Evolutionary conservation across 2,888 invertebrate species (phyloP), one percentile per base, ranked within the genome.

Genomic region (Kuschelorhynchus macadamiae): DNA sequence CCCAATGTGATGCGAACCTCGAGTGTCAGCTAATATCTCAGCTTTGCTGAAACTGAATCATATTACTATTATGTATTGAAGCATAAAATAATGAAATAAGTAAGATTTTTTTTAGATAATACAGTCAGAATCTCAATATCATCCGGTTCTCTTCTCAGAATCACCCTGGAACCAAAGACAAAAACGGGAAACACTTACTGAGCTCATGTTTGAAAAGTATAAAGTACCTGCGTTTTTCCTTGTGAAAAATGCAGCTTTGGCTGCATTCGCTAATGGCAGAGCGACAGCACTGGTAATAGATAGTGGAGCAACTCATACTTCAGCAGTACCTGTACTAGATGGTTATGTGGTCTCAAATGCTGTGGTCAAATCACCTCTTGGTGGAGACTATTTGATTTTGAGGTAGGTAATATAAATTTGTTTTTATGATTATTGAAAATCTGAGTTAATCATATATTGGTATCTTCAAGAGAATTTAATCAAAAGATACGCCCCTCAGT

Each of bases 151-250:
- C 20, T 98, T 99, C 88, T 98, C 98, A 0, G 99, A 99, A 84
- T 95, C 98, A 0, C 95, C 98, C 44, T 98, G 98, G 98, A 98
- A 98, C 74, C 89, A 92, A 1, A 88, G 97, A 61, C 91, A 92
- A 9, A 96, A 97, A 78, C 87, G 99, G 14, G 99, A 99, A 85
- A 95, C 94, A 81, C 84, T 99, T 1, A 97, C 98, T 0, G 99
- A 99, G 81, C 85, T 99, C 0, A 94, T 99, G 89, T 99, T 99
- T 81, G 99, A 99, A 85, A 99, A 98, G 82, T 98, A 97, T 85
- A 94, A 96, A 81, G 96, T 97, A 0, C 99, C 99, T 0, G 99
- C 99, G 0, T 98, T 98, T 85, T 99, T 97, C 83, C 85, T 99
- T 9, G 96, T 96, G 0, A 99, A 99, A 86, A 98, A 97, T 83